phyloP scores from a whole-genome alignment of 2,888 invertebrate species.

The Digitonthophagus gazella region DNA sequence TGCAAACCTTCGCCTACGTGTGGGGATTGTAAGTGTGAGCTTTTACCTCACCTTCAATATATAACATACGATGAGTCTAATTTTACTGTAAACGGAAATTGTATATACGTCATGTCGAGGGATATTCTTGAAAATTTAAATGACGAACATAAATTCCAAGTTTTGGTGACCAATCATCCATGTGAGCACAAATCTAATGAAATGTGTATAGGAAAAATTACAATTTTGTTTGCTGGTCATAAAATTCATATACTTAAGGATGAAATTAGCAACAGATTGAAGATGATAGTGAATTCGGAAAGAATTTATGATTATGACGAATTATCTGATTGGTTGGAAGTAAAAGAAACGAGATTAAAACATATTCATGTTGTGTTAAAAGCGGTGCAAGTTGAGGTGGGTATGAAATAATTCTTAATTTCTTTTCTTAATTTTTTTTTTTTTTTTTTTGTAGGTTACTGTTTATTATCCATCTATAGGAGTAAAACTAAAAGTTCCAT shows the following conservation, averaged over 20 bases:
- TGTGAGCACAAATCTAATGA: constrained; percentile 59
- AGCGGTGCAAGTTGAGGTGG: constrained; percentile 69
- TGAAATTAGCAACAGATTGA: constrained; percentile 36
- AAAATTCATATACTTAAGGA: constrained; percentile 48
- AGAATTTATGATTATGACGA: constrained; percentile 45
- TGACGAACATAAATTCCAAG: constrained; percentile 55
- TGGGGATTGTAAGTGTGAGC: constrained; percentile 70
- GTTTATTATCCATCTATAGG: constrained; percentile 53
- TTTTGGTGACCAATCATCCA: constrained; percentile 68
- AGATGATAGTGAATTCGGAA: constrained; percentile 54
- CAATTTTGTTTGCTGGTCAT: constrained; percentile 65
- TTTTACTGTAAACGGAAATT: constrained; percentile 79
- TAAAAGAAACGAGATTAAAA: constrained; percentile 59
- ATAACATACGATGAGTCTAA: constrained; percentile 79
- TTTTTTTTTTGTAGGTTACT: constrained; percentile 45
- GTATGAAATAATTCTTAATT: constrained; percentile 33
- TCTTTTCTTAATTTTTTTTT: constrained; percentile 19
- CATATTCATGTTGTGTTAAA: constrained; percentile 64
- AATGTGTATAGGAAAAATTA: constrained; percentile 67
- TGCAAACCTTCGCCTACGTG: constrained; percentile 73
- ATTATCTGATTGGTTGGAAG: constrained; percentile 61
- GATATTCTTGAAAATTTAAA: constrained; percentile 55
- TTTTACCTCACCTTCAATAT: constrained; percentile 77
- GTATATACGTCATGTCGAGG: constrained; percentile 77
- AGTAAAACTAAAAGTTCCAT: constrained; percentile 64